phyloP scores from a whole-genome alignment of 1,140 invertebrate species.

The Acromyrmex echinatior region DNA sequence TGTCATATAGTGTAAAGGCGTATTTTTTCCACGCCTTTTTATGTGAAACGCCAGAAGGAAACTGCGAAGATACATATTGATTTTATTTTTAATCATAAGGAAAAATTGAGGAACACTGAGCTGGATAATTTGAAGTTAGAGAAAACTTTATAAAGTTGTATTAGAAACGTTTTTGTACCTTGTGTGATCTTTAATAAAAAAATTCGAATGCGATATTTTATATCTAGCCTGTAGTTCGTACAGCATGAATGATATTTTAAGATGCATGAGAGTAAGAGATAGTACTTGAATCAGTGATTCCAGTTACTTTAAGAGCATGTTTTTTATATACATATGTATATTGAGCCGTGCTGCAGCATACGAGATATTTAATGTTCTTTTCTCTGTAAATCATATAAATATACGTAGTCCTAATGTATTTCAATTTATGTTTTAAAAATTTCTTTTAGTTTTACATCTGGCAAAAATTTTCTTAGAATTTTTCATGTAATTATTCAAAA shows the following conservation, averaged over 20 bases:
- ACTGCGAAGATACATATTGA: background rate
- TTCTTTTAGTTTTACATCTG: background rate
- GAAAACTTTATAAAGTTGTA: background rate
- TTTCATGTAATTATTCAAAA: no score
- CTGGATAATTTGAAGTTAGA: background rate
- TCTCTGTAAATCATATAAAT: background rate
- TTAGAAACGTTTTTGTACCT: background rate
- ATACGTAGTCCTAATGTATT: background rate
- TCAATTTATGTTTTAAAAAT: background rate
- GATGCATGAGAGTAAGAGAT: conserved; percentile 33
- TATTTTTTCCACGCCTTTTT: conserved; percentile 13
- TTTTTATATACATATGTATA: background rate
- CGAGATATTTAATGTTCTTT: background rate
- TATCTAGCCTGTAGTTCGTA: conserved; percentile 15
- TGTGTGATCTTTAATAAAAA: conserved; percentile 26
- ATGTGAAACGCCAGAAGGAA: background rate
- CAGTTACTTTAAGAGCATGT: conserved; percentile 33
- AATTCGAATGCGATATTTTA: background rate
- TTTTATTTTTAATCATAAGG: background rate
- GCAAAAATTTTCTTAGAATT: no score
- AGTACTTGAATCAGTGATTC: background rate
- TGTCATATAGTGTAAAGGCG: background rate
- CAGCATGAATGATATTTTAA: conserved; percentile 44
- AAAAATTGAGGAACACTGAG: conserved; percentile 38
- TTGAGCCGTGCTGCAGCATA: background rate